These are phyloP conservation scores for Tetraodon nigroviridis DNA, from an alignment of 2,113 vertebrate genomes.

Conservation along the genomic window DNA sequence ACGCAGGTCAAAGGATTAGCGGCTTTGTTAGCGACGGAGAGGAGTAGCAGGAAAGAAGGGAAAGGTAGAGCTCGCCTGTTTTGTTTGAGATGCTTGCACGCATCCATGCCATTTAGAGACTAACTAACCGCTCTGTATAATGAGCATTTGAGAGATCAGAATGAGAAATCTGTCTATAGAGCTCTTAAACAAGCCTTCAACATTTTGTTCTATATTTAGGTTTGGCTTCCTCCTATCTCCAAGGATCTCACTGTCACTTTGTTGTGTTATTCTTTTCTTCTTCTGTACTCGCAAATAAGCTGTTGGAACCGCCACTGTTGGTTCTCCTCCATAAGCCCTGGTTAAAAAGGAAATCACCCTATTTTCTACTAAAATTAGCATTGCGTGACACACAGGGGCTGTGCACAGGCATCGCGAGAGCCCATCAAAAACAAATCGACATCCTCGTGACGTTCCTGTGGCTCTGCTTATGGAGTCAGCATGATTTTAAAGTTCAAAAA, in stretches of 20 bases:
- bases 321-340: no score
- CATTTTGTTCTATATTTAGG: no score
- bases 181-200: no score
- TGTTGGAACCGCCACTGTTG: background rate
- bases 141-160: background rate
- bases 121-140: background rate
- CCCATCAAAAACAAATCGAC: no score
- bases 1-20: conserved; percentile 52
- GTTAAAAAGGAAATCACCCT: background rate
- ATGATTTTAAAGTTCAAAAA: background rate
- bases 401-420: no score
- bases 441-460: no score
- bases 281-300: background rate
- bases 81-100: conserved; percentile 21
- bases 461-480: background rate
- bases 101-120: background rate
- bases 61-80: conserved; percentile 18
- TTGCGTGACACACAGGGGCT: no score
- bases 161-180: background rate
- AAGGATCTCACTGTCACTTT: background rate
- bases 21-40: conserved; percentile 45
- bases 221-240: no score
- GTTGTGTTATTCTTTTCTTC: background rate
- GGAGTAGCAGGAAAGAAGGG: conserved; percentile 37
- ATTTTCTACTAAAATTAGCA: no score